Percentiles rank a stretch among this genome's conserved stretches.
Conservation (phyloP, 2,797 vertebrate species). For the Dromococcyx pavoninus region DNA sequence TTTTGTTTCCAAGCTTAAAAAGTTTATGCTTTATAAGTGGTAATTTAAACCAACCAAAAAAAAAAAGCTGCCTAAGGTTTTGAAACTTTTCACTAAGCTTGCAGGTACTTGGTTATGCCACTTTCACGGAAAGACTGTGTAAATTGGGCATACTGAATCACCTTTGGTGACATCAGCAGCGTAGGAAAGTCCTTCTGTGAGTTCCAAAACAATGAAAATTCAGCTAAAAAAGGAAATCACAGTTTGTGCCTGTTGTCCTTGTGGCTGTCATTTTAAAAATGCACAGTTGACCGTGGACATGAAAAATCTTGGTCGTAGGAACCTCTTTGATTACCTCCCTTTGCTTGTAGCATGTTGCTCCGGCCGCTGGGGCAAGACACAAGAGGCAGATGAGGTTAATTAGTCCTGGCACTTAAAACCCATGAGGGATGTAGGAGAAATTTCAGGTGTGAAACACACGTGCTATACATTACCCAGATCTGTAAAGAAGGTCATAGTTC, state of each 20-base stretch:
- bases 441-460: neutral
- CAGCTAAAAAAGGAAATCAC: neutral
- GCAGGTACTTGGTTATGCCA: neutral
- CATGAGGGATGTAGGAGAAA: neutral
- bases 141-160: neutral
- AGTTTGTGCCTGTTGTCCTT: neutral
- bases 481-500: neutral
- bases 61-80: neutral
- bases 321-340: neutral
- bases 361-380: neutral
- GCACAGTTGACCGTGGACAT: neutral
- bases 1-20: neutral
- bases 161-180: neutral
- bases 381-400: neutral
- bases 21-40: neutral
- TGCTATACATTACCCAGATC: neutral
- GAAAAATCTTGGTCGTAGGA: neutral
- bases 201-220: neutral
- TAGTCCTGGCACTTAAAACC: neutral
- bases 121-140: neutral
- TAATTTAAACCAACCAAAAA: neutral
- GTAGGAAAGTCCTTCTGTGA: neutral
- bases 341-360: neutral
- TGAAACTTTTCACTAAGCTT: neutral
- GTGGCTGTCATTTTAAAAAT: neutral